Base-by-base conservation (phyloP, 2,113 vertebrate genomes). In the Callithrix jacchus region DNA sequence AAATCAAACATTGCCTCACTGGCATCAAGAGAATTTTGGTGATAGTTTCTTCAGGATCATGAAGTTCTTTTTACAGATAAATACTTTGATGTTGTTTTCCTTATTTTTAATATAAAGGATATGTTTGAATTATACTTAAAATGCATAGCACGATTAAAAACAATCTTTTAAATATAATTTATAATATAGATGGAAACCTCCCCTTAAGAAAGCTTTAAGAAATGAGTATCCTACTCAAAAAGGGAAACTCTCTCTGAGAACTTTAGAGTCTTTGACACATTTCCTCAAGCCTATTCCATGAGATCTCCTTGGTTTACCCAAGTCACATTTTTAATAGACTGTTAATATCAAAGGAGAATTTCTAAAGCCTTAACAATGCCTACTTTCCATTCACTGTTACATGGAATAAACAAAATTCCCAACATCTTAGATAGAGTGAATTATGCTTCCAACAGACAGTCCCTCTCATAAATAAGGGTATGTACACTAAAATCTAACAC, bases 31-130 rank as follows among this genome's bases (percentile, higher is more conserved):
- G 64, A 95, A 94, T 25, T 80, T 66, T 42, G 47, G n/a, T 77
- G 45, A 37, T 93, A 54, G 52, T 90, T n/a, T 95, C 92, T 92
- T 97, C 58, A 96, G 52, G 94, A 96, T 94, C 77, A 84, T 92
- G 83, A 81, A 93, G 47, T 97, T 89, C 84, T 98, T 96, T 98
- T 96, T 97, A 96, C 76, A 97, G 96, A 97, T 70, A 91, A 96
- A 85, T 96, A 97, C 95, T 96, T 98, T 97, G 93, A 76, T 91
- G 94, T 97, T 94, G 90, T 37, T 71, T 79, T 66, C 66, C 61
- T 95, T 97, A 89, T 97, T 98, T 98, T 98, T 95, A 95, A 96
- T 96, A 87, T 94, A 68, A 97, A 97, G 82, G 58, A 97, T 97
- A 95, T 82, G 70, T 81, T 97, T 96, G 45, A 16, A 13, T 93